Base-by-base conservation (phyloP, 2,888 invertebrate species). In the Andrena bucephala region DNA sequence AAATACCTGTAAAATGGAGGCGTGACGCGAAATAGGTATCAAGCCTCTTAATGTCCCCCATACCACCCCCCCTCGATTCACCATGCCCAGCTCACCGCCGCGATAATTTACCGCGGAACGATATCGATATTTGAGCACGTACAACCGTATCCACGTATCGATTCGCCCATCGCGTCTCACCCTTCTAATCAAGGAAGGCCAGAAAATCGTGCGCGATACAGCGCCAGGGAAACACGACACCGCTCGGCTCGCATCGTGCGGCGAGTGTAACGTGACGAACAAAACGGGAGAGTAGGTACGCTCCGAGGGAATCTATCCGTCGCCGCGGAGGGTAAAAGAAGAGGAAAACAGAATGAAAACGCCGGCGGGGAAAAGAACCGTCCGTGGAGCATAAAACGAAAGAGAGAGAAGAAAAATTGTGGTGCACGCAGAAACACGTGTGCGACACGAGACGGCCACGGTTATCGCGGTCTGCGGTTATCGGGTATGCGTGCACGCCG, bases 381-480 rank as follows among this genome's bases (percentile, higher is more conserved):
- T 29, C 48, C 54, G 50, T n/a, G 16, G 5, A 36, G 16, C 1
- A 5, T 42, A 5, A 42, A 42, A 42, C 4, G 42, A 42, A 16
- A 4, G 42, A 42, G 42, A 5, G 16, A 5, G 42, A 16, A 16
- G 42, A 42, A 42, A 42, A 42, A 42, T 13, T 42, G 42, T 16
- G 42, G 13, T 62, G 42, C 29, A 48, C 20, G 54, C 27, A 50
- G 65, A 59, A 71, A 77, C 77, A 74, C 67, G 70, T 72, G 77
- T 63, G 67, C 24, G 66, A 71, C 77, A 78, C 33, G 42, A 54
- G 65, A 87, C 67, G 60, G 42, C 72, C n/a, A 67, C 29, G 78
- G 87, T 82, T 85, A 76, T 79, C 80, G 86, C 10, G 86, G 82
- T 81, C 60, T 77, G 84, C 65, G 86, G 88, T 84, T 87, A 88